phyloP scores from a whole-genome alignment of 2,888 invertebrate species.

The Chrysolina oricalcia region DNA sequence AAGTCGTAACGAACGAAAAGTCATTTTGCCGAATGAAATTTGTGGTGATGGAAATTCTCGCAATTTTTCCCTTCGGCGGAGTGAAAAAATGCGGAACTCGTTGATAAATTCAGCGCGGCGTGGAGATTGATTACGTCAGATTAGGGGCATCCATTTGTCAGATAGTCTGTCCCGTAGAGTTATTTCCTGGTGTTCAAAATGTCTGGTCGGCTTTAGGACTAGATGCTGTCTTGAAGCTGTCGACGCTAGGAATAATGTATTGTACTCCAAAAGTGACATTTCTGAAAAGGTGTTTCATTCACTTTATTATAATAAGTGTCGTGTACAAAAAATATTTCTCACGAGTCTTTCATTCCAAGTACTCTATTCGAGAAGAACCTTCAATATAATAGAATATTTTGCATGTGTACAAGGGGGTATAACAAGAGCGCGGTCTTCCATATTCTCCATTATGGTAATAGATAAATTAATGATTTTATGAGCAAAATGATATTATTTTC shows the following conservation, averaged over 20 bases:
- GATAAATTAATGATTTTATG: too few species aligned
- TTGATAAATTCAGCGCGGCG: conserved; percentile 4
- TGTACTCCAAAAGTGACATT: not conserved
- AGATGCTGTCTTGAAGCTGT: not conserved
- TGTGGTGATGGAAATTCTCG: conserved; percentile 13
- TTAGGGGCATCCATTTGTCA: conserved; percentile 1
- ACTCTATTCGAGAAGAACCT: too few species aligned
- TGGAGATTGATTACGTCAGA: not conserved
- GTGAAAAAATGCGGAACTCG: conserved; percentile 4
- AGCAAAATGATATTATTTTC: too few species aligned
- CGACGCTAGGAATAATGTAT: not conserved
- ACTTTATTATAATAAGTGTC: too few species aligned
- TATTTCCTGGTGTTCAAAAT: not conserved
- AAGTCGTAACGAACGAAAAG: not conserved
- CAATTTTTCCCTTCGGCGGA: conserved; percentile 7
- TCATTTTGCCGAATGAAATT: conserved; percentile 5
- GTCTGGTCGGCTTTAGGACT: not conserved
- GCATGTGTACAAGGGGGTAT: too few species aligned
- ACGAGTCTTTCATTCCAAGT: too few species aligned
- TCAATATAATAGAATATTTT: too few species aligned
- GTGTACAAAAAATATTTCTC: too few species aligned
- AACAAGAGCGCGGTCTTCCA: too few species aligned
- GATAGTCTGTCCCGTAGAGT: not conserved
- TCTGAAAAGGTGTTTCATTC: too few species aligned
- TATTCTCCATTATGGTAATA: too few species aligned